Percentiles rank a stretch among this genome's conserved stretches.
phyloP scores from a whole-genome alignment of 2,113 vertebrate genomes.

The Narcine bancroftii region DNA sequence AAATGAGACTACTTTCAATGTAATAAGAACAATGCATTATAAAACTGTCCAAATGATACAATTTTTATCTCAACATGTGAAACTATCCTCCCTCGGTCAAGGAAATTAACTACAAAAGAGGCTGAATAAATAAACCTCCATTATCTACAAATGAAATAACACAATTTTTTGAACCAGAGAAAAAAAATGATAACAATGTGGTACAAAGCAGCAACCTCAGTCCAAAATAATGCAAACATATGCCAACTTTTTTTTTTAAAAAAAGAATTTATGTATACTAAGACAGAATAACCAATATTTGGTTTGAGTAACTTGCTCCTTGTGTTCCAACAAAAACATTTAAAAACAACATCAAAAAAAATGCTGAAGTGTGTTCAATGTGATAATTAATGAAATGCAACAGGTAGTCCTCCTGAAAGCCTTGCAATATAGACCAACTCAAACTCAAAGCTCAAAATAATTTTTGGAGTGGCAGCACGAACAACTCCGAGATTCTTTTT shows the following conservation, averaged over 20 bases:
- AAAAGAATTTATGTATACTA: not conserved
- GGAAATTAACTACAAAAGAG: not conserved
- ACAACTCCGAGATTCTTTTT: no score
- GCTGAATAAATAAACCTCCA: not conserved
- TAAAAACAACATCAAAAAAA: no score
- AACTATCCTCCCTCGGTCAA: not conserved
- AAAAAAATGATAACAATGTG: not conserved
- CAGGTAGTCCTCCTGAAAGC: no score
- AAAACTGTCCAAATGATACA: not conserved
- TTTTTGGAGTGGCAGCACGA: no score
- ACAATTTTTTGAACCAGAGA: not conserved
- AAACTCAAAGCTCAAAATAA: no score
- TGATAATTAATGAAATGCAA: no score
- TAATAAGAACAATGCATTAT: conserved; percentile 23
- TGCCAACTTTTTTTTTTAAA: not conserved
- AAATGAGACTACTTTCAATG: not conserved
- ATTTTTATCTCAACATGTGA: conserved; percentile 20
- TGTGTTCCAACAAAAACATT: not conserved
- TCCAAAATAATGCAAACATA: not conserved
- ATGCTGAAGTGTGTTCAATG: no score
- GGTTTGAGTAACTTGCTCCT: not conserved
- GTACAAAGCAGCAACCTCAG: not conserved
- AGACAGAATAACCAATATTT: not conserved
- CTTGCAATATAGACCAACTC: no score
- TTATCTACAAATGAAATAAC: not conserved